phyloP scores from a whole-genome alignment of 23 tunicate genomes.

The Halocynthia roretzi region DNA sequence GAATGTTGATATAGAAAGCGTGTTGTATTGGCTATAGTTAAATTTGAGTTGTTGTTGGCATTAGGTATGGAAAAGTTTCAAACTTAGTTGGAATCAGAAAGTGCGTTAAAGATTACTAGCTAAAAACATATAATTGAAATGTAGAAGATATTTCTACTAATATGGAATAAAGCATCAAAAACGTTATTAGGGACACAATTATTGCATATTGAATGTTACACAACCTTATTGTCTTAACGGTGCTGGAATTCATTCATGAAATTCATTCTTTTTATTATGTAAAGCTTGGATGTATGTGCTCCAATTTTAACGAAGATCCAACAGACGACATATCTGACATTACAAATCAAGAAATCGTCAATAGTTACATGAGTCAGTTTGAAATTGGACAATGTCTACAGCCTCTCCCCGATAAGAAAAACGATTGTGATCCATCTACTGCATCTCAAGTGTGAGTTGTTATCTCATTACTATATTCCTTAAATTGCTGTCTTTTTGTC shows the following conservation, averaged over 20 bases:
- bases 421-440: constrained; percentile 20
- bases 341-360: constrained; percentile 3
- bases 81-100: too few relatives aligned
- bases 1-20: background rate
- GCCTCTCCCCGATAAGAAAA: constrained; percentile 7
- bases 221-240: background rate
- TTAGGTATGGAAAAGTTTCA: too few relatives aligned
- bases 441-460: background rate
- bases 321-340: constrained; percentile 22
- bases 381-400: constrained; percentile 20
- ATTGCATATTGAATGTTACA: background rate
- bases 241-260: background rate
- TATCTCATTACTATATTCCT: background rate
- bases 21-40: background rate
- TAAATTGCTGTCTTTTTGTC: constrained; percentile 5
- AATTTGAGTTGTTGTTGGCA: too few relatives aligned
- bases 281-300: constrained; percentile 45
- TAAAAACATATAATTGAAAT: too few relatives aligned
- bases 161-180: too few relatives aligned
- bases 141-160: too few relatives aligned
- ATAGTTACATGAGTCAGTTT: background rate
- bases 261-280: background rate
- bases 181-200: too few relatives aligned
- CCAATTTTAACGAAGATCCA: constrained; percentile 23
- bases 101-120: too few relatives aligned